A percentile compares a stretch with the other conserved stretches of the same genome.
Conservation (phyloP, 2,888 invertebrate species). For the Salticus scenicus region DNA sequence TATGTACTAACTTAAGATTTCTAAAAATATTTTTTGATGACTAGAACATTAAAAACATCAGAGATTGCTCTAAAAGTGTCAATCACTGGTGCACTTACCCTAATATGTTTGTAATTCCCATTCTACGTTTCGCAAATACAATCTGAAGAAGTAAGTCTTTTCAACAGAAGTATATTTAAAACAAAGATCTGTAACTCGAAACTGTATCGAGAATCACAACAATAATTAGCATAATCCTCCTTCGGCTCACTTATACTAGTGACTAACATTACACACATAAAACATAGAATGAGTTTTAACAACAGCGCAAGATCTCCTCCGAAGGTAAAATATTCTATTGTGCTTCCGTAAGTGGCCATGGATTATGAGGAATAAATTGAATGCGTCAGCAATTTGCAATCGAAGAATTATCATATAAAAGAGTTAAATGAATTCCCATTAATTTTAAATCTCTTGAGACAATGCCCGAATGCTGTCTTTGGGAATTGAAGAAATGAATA, state of each 20-base stretch:
- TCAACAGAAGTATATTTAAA: too few species aligned
- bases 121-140: too few species aligned
- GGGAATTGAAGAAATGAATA: too few species aligned
- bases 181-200: background rate
- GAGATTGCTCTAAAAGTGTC: too few species aligned
- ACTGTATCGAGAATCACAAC: background rate
- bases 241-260: background rate
- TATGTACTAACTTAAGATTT: too few species aligned
- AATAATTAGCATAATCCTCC: background rate
- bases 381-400: slow-evolving; percentile 19
- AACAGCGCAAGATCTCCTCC: slow-evolving; percentile 1
- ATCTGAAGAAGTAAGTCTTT: too few species aligned
- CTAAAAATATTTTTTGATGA: too few species aligned
- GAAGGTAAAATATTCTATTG: slow-evolving; percentile 22
- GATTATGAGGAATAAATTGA: slow-evolving; percentile 12
- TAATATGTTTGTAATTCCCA: too few species aligned
- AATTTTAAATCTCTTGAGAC: slow-evolving; percentile 63
- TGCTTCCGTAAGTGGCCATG: background rate
- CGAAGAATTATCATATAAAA: slow-evolving; percentile 33
- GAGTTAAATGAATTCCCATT: slow-evolving; percentile 29
- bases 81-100: too few species aligned
- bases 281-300: background rate
- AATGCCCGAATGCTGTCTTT: slow-evolving; percentile 47
- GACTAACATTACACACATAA: background rate
- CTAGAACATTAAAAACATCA: too few species aligned